These are phyloP conservation scores for Drosophila basisetae DNA, from an alignment of 2,888 invertebrate genomes.

Conservation along the genomic window DNA sequence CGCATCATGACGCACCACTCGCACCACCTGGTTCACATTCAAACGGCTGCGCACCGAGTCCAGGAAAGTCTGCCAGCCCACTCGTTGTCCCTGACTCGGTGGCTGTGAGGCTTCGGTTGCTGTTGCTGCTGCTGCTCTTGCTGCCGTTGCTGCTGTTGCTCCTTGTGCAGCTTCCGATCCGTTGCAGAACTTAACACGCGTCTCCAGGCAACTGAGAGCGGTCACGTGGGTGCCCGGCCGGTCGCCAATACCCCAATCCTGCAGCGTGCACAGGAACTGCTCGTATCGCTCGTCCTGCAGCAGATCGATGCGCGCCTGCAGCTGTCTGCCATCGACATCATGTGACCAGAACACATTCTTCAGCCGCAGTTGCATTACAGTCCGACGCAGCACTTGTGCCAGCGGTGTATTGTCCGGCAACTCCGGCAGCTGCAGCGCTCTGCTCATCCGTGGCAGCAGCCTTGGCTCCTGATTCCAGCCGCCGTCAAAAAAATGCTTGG, in stretches of 20 bases:
- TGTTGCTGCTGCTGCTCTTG: background rate
- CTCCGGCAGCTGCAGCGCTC: slow-evolving; percentile 15
- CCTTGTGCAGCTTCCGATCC: background rate
- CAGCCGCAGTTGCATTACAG: slow-evolving; percentile 86
- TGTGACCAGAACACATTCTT: slow-evolving; percentile 87
- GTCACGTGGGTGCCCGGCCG: slow-evolving; percentile 87
- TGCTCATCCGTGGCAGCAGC: slow-evolving; percentile 76
- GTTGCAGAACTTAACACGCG: slow-evolving; percentile 18
- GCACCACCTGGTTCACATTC: slow-evolving; percentile 90
- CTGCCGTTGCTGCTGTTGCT: background rate
- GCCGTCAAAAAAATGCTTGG: background rate
- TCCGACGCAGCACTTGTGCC: slow-evolving; percentile 85
- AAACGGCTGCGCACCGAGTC: slow-evolving; percentile 88
- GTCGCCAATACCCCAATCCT: slow-evolving; percentile 87
- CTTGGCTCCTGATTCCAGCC: background rate
- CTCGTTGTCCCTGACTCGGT: slow-evolving; percentile 4
- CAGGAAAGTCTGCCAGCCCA: slow-evolving; percentile 85
- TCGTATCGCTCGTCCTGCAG: slow-evolving; percentile 87
- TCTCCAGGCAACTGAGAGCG: slow-evolving; percentile 87
- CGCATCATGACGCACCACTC: slow-evolving; percentile 88
- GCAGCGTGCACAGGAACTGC: slow-evolving; percentile 86
- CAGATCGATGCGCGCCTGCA: slow-evolving; percentile 87
- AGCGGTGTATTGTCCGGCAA: slow-evolving; percentile 31
- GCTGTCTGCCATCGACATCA: slow-evolving; percentile 86
- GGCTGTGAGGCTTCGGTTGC: background rate